phyloP scores from a whole-genome alignment of 1,140 invertebrate species.

The Magallana ariakensis region DNA sequence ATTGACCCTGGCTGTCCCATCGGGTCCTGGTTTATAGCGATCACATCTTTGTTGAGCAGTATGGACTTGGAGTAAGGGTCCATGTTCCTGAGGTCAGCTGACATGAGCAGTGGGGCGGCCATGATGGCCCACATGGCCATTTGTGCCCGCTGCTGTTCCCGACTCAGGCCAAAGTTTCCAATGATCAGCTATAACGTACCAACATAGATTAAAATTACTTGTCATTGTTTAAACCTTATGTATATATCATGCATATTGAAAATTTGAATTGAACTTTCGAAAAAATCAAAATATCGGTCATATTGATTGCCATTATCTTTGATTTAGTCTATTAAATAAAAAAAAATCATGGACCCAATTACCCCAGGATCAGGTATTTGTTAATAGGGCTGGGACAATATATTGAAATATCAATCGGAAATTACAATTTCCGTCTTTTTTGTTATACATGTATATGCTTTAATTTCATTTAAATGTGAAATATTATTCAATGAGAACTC shows the following conservation, averaged over 20 bases:
- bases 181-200: constrained; percentile 88
- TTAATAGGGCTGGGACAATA: too few species aligned
- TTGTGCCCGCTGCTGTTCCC: constrained; percentile 96
- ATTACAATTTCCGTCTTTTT: too few species aligned
- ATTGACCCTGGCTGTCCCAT: constrained; percentile 91
- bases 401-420: too few species aligned
- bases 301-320: neutral
- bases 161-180: constrained; percentile 97
- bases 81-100: constrained; percentile 94
- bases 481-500: too few species aligned
- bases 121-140: constrained; percentile 98
- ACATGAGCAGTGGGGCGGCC: constrained; percentile 98
- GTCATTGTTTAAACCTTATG: neutral
- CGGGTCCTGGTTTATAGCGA: constrained; percentile 97
- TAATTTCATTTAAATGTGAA: too few species aligned
- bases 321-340: neutral
- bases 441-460: too few species aligned
- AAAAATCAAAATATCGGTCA: neutral
- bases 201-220: neutral
- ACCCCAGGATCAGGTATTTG: too few species aligned
- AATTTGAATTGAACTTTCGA: neutral
- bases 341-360: too few species aligned
- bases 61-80: constrained; percentile 94
- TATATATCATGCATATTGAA: neutral
- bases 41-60: constrained; percentile 95